Evolutionary conservation across 1,140 invertebrate species (phyloP).

Genomic region (Anadara kagoshimensis): DNA sequence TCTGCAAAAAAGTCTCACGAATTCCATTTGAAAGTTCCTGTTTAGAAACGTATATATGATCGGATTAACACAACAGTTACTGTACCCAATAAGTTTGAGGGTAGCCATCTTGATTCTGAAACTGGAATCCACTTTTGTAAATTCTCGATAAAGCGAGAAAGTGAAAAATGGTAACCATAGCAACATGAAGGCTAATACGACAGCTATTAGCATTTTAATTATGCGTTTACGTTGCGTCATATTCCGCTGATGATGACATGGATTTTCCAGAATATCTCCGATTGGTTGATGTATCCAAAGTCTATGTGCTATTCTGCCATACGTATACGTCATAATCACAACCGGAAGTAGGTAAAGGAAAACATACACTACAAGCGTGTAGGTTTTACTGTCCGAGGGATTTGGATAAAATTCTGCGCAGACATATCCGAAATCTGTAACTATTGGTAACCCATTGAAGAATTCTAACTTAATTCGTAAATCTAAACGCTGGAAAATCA

Average conservation of each 20-base stretch:
- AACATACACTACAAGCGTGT: slow-evolving; percentile 77
- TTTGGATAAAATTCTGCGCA: slow-evolving; percentile 66
- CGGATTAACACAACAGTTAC: slow-evolving; percentile 83
- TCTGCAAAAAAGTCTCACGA: slow-evolving; percentile 25
- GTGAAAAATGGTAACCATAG: slow-evolving; percentile 75
- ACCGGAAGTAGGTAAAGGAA: slow-evolving; percentile 58
- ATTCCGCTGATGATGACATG: slow-evolving; percentile 31
- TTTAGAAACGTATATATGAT: slow-evolving; percentile 88
- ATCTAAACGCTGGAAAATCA: slow-evolving; percentile 51
- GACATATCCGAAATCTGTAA: slow-evolving; percentile 82
- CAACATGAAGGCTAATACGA: slow-evolving; percentile 74
- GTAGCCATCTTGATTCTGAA: slow-evolving; percentile 46
- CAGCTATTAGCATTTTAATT: slow-evolving; percentile 74
- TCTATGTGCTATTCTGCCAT: slow-evolving; percentile 52
- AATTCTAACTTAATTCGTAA: slow-evolving; percentile 68
- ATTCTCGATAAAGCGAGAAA: slow-evolving; percentile 46
- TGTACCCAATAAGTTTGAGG: slow-evolving; percentile 78
- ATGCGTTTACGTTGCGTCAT: slow-evolving; percentile 65
- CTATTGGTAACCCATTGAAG: slow-evolving; percentile 79
- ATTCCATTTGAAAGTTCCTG: slow-evolving; percentile 77
- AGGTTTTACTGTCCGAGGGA: slow-evolving; percentile 78
- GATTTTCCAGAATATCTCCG: slow-evolving; percentile 47
- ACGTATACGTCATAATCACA: slow-evolving; percentile 56
- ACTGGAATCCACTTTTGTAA: slow-evolving; percentile 20
- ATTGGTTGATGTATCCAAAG: slow-evolving; percentile 59